phyloP scores from a whole-genome alignment of 2,888 invertebrate species.

The Harpalus rufipes region DNA sequence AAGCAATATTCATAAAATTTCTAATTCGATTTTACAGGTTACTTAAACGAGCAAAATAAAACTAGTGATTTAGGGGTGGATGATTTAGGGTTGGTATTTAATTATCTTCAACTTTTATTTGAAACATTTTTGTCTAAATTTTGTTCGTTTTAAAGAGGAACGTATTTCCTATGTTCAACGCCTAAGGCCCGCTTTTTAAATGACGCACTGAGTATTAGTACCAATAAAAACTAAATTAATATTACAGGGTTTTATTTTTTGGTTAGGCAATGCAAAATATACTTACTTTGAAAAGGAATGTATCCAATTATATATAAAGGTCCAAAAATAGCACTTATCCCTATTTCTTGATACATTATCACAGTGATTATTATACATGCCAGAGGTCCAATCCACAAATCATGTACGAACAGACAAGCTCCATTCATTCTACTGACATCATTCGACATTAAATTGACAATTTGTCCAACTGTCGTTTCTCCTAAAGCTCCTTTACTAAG shows the following conservation, averaged over 20 bases:
- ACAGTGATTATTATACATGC: constrained; percentile 87
- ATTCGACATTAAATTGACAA: constrained; percentile 96
- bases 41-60: too few relatives aligned
- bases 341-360: constrained; percentile 81
- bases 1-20: too few relatives aligned
- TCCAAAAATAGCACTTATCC: constrained; percentile 84
- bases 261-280: neutral
- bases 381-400: constrained; percentile 89
- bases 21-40: too few relatives aligned
- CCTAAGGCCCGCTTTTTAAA: too few relatives aligned
- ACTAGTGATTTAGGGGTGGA: too few relatives aligned
- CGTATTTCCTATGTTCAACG: too few relatives aligned
- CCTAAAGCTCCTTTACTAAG: constrained; percentile 84
- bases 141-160: too few relatives aligned
- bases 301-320: constrained; percentile 85
- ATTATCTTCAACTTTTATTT: too few relatives aligned
- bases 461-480: constrained; percentile 86
- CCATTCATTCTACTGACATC: constrained; percentile 81
- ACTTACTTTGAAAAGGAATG: constrained; percentile 85
- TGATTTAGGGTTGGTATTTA: too few relatives aligned
- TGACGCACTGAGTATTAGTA: too few relatives aligned
- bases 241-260: neutral
- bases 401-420: constrained; percentile 43
- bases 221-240: too few relatives aligned
- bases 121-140: too few relatives aligned